Percentiles rank a stretch among this genome's conserved stretches.
phyloP scores from a whole-genome alignment of 2,888 invertebrate species.

The Nomada flava region DNA sequence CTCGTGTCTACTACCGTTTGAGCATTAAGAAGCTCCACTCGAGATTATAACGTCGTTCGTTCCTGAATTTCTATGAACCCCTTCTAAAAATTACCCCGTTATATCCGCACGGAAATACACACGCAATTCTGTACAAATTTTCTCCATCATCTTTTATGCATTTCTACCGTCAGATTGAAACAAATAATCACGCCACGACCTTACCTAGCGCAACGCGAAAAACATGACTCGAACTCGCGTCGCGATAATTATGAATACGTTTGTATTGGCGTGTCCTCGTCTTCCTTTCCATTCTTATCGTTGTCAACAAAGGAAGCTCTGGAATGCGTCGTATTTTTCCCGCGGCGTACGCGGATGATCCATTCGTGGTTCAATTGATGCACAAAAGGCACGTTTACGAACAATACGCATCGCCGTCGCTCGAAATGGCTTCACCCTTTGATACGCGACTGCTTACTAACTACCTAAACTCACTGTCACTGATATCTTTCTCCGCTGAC shows the following conservation, averaged over 20 bases:
- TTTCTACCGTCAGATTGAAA: too few relatives aligned
- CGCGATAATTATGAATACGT: neutral
- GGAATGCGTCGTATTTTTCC: slow-evolving; percentile 49
- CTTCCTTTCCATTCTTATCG: neutral
- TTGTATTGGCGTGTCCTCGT: neutral
- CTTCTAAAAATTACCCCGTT: neutral
- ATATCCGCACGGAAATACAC: too few relatives aligned
- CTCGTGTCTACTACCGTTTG: slow-evolving; percentile 19
- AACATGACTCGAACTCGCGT: neutral
- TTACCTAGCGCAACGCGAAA: neutral
- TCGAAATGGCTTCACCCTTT: slow-evolving; percentile 66
- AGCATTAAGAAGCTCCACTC: slow-evolving; percentile 33
- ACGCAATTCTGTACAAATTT: too few relatives aligned
- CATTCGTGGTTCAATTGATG: slow-evolving; percentile 70
- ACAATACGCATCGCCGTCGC: slow-evolving; percentile 64
- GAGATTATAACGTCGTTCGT: slow-evolving; percentile 12
- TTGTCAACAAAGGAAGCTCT: slow-evolving; percentile 40
- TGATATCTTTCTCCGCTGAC: slow-evolving; percentile 62
- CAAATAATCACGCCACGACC: too few relatives aligned
- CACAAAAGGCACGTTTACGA: slow-evolving; percentile 72
- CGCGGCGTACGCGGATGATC: slow-evolving; percentile 53
- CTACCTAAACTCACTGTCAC: slow-evolving; percentile 70
- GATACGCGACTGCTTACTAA: slow-evolving; percentile 63
- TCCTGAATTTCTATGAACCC: neutral
- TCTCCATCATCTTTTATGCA: too few relatives aligned